Percentiles rank a stretch among this genome's conserved stretches.
phyloP scores from a whole-genome alignment of 2,113 vertebrate species.

The Peromyscus californicus region DNA sequence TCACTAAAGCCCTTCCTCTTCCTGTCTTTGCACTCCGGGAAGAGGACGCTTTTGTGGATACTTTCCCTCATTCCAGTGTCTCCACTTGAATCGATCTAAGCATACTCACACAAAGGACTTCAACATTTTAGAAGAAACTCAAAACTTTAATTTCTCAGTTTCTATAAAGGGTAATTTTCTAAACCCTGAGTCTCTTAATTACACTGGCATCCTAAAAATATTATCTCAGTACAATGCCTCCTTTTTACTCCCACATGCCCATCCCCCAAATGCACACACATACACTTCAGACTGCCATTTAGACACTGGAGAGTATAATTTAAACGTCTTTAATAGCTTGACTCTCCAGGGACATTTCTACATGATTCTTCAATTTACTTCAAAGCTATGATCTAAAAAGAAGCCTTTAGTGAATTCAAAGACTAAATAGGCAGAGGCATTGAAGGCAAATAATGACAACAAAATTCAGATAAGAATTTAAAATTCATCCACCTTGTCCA shows the following conservation, averaged over 20 bases:
- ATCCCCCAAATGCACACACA: constrained; percentile 1
- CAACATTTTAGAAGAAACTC: constrained; percentile 51
- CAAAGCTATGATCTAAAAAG: constrained; percentile 57
- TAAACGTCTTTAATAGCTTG: constrained; percentile 65
- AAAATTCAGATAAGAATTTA: constrained; percentile 51
- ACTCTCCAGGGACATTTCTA: constrained; percentile 62
- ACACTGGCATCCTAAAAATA: constrained; percentile 78
- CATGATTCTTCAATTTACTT: constrained; percentile 62
- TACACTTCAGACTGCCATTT: constrained; percentile 57
- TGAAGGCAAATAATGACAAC: constrained; percentile 13
- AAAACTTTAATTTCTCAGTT: constrained; percentile 68
- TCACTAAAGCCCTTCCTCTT: background rate
- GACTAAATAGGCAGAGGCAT: background rate
- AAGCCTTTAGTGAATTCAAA: constrained; percentile 49
- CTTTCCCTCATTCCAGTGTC: background rate
- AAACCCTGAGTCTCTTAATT: constrained; percentile 61
- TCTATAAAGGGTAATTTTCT: constrained; percentile 67
- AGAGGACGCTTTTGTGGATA: background rate
- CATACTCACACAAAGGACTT: background rate
- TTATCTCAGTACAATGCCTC: constrained; percentile 70
- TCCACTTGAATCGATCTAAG: constrained; percentile 19
- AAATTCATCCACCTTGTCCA: background rate
- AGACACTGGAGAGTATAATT: constrained; percentile 64
- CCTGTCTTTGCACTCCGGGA: background rate
- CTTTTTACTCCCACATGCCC: constrained; percentile 54